Evolutionary conservation across 2,113 vertebrate species (phyloP), one percentile per base, ranked within the genome.

Genomic region (Coryphaenoides rupestris): DNA sequence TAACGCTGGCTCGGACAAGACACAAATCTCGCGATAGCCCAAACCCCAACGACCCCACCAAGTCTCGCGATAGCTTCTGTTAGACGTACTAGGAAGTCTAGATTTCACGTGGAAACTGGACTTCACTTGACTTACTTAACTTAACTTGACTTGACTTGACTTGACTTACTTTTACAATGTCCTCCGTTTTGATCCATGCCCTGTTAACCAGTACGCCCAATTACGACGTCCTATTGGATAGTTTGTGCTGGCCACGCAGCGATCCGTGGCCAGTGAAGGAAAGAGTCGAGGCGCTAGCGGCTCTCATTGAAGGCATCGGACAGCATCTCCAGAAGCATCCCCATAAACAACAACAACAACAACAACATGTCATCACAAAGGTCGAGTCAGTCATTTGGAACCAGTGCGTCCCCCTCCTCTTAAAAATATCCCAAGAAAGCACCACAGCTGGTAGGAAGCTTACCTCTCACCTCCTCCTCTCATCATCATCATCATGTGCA

Each of bases 351-450:
- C n/a, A n/a, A n/a, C n/a, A n/a, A n/a, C n/a, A n/a, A n/a, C n/a
- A 2, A 40, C 33, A 40, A 40, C 33, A 40, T 7, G 2, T 40
- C 33, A 12, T 40, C 33, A 40, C 33, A 40, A 40, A 40, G 33
- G 13, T 89, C 1, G 81, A 88, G 54, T 88, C 87, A 2, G 56
- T 93, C 0, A 80, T 93, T 7, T 86, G 86, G 72, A 75, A 78
- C 0, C 89, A 79, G 2, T 91, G 94, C 69, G 58, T 93, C 15
- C 93, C 94, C 13, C 76, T 92, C 2, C 57, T 96, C 24, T 77
- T 61, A 16, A 72, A n/a, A 53, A 62, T 87, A 26, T 87, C 84
- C 0, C 55, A 69, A 0, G 66, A 79, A 45, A 54, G 57, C 0
- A 53, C 2, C 17, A 5, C n/a, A n/a, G n/a, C 3, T 49, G 5